phyloP scores from a whole-genome alignment of 2,888 invertebrate species.

The Andrena hattorfiana region DNA sequence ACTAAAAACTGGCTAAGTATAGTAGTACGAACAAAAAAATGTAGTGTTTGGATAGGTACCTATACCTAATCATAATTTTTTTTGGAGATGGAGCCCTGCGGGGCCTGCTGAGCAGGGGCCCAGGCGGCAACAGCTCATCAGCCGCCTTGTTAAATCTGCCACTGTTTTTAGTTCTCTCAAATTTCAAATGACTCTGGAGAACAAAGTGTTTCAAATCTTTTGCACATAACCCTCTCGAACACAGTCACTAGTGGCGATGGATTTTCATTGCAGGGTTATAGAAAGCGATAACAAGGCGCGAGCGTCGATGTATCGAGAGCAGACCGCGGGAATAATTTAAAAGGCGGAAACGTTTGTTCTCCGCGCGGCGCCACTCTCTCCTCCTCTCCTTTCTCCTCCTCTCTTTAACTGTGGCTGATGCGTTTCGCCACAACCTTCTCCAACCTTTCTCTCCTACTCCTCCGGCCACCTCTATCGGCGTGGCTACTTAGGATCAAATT shows the following conservation, averaged over 20 bases:
- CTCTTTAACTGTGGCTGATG: constrained; percentile 23
- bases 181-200: background rate
- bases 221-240: background rate
- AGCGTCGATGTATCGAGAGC: constrained; percentile 16
- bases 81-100: no score
- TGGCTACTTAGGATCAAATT: constrained; percentile 80
- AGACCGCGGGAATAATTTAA: constrained; percentile 56
- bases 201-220: background rate
- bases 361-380: constrained; percentile 43
- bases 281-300: constrained; percentile 20
- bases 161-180: no score
- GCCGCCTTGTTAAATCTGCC: no score
- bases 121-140: no score
- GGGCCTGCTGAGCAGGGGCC: no score
- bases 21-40: no score
- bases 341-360: constrained; percentile 47
- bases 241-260: background rate
- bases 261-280: constrained; percentile 8
- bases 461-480: constrained; percentile 67
- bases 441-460: background rate
- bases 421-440: constrained; percentile 46
- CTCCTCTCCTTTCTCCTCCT: constrained; percentile 18
- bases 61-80: no score
- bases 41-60: no score
- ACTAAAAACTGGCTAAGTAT: no score